These are phyloP conservation scores for Eupithecia vulgata DNA, from an alignment of 2,888 invertebrate genomes.

Conservation along the genomic window DNA sequence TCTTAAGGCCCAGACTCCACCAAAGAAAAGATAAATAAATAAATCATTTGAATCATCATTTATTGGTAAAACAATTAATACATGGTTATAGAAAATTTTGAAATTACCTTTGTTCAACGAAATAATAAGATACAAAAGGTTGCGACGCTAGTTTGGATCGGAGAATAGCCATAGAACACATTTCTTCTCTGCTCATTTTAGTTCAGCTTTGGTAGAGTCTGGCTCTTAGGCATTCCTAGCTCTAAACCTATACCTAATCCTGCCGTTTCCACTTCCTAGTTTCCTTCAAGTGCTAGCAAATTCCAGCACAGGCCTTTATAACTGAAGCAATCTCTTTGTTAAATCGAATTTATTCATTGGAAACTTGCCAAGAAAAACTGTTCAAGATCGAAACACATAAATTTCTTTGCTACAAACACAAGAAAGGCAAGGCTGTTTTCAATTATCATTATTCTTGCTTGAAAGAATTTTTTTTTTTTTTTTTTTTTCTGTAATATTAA, in stretches of 20 bases:
- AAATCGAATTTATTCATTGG: not conserved
- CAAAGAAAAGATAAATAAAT: too few species aligned
- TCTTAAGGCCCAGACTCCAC: not conserved
- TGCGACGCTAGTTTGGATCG: too few species aligned
- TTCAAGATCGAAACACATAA: not conserved
- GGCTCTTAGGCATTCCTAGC: not conserved
- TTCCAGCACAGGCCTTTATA: not conserved
- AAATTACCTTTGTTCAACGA: too few species aligned
- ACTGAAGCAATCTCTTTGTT: not conserved
- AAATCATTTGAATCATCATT: too few species aligned
- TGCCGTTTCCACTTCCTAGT: constrained; percentile 31
- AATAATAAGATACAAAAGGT: too few species aligned
- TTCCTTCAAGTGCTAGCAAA: constrained; percentile 1
- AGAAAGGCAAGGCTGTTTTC: not conserved
- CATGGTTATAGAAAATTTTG: too few species aligned
- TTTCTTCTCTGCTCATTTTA: too few species aligned
- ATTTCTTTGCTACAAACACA: not conserved
- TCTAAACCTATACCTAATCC: constrained; percentile 14
- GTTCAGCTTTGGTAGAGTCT: too few species aligned
- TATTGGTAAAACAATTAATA: too few species aligned
- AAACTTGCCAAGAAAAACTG: not conserved
- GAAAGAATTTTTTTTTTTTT: too few species aligned
- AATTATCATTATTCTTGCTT: not conserved
- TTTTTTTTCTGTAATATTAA: too few species aligned
- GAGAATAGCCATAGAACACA: too few species aligned